phyloP scores from a whole-genome alignment of 2,113 vertebrate species.

The Pan paniscus region DNA sequence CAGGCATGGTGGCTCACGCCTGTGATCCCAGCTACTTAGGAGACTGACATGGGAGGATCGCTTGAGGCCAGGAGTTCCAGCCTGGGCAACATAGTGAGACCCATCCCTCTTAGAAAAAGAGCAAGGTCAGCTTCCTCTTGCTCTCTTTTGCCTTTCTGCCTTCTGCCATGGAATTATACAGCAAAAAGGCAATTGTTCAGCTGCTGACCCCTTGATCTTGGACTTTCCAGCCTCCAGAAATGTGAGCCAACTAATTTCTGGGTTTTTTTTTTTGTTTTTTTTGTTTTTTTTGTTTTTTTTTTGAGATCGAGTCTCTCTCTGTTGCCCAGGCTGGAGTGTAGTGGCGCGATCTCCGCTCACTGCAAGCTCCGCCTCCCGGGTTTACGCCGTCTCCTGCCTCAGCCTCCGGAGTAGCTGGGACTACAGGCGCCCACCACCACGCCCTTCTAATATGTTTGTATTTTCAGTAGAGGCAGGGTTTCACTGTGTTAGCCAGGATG shows the following conservation, averaged over 20 bases:
- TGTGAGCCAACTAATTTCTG: background rate
- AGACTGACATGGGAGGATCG: background rate
- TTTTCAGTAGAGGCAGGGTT: too few relatives aligned
- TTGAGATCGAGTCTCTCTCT: too few relatives aligned
- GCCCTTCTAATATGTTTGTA: too few relatives aligned
- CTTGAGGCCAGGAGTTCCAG: background rate
- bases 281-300: too few relatives aligned
- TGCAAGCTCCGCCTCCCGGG: too few relatives aligned
- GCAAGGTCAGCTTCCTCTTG: background rate
- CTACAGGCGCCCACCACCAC: too few relatives aligned
- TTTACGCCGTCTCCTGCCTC: too few relatives aligned
- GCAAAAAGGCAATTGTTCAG: background rate
- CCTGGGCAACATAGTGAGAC: background rate
- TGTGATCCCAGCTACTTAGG: background rate
- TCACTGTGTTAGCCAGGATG: too few relatives aligned
- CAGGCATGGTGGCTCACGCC: background rate
- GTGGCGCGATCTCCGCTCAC: too few relatives aligned
- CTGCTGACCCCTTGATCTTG: background rate
- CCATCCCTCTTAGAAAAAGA: background rate
- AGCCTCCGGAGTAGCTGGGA: too few relatives aligned
- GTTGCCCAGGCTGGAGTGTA: too few relatives aligned
- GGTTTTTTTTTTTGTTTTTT: background rate
- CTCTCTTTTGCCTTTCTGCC: background rate
- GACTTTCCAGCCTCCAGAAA: background rate
- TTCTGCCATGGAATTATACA: background rate